Evolutionary conservation across 1,140 invertebrate species (phyloP).

Genomic region (Microplitis mediator): DNA sequence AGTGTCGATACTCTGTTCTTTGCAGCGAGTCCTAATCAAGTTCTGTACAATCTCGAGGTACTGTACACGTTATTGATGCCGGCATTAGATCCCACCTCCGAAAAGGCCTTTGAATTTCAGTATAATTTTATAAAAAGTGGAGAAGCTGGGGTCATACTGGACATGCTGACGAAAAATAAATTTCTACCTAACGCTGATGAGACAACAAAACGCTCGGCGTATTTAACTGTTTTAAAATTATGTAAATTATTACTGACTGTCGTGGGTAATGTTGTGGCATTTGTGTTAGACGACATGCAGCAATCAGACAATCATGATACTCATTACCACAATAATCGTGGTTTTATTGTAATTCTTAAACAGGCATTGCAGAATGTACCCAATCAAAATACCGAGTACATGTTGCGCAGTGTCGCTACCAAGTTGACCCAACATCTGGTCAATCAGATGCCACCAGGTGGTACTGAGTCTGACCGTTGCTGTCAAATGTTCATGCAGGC

Average conservation of each 20-base stretch:
- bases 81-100: slow-evolving; percentile 79
- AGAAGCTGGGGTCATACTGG: slow-evolving; percentile 79
- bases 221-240: slow-evolving; percentile 85
- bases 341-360: slow-evolving; percentile 67
- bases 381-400: slow-evolving; percentile 72
- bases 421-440: slow-evolving; percentile 77
- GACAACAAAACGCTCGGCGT: slow-evolving; percentile 82
- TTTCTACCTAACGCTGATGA: slow-evolving; percentile 84
- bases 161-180: slow-evolving; percentile 87
- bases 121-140: slow-evolving; percentile 87
- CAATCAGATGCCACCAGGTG: slow-evolving; percentile 63
- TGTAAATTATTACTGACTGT: slow-evolving; percentile 88
- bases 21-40: slow-evolving; percentile 75
- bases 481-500: slow-evolving; percentile 64
- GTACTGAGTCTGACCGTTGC: slow-evolving; percentile 60
- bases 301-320: slow-evolving; percentile 53
- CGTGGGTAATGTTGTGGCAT: slow-evolving; percentile 77
- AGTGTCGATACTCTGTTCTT: slow-evolving; percentile 78
- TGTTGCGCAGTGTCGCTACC: slow-evolving; percentile 74
- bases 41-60: slow-evolving; percentile 79
- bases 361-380: slow-evolving; percentile 75
- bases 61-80: slow-evolving; percentile 92
- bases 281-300: slow-evolving; percentile 65
- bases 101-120: slow-evolving; percentile 86
- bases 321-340: slow-evolving; percentile 54